A percentile compares a stretch with the other conserved stretches of the same genome.
Evolutionary conservation across 1,140 invertebrate genomes (phyloP).

Genomic region (Drosophila ercepeae): DNA sequence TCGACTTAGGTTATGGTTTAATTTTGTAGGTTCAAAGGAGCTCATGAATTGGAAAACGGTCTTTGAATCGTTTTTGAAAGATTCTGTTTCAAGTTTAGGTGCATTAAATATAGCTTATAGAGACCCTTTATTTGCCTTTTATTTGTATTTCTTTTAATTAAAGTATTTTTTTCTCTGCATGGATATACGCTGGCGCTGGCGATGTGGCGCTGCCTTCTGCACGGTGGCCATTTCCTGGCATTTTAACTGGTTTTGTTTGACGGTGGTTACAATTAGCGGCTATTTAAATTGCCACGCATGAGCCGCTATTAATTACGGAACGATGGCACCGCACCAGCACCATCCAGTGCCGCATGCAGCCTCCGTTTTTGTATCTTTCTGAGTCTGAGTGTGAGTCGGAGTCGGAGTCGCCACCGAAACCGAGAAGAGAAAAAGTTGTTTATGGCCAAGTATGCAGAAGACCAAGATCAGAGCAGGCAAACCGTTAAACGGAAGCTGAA

Average conservation of each 20-base stretch:
- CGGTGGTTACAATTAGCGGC: conserved; percentile 74
- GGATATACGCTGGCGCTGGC: conserved; percentile 14
- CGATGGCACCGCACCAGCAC: conserved; percentile 50
- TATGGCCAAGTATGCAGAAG: conserved; percentile 41
- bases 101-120: neutral
- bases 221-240: conserved; percentile 59
- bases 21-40: too few species aligned
- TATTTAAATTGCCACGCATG: conserved; percentile 76
- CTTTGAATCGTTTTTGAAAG: too few species aligned
- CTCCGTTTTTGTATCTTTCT: neutral
- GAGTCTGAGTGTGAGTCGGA: too few species aligned
- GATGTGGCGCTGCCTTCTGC: conserved; percentile 39
- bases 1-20: too few species aligned
- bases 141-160: too few species aligned
- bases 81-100: too few species aligned
- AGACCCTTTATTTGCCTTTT: neutral
- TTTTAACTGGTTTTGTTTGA: conserved; percentile 63
- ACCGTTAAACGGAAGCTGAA: conserved; percentile 68
- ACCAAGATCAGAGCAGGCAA: conserved; percentile 3
- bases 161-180: neutral
- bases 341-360: neutral
- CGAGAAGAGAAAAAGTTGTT: conserved; percentile 65
- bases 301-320: conserved; percentile 75
- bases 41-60: too few species aligned
- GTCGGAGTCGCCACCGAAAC: conserved; percentile 31